A percentile compares a stretch with the other conserved stretches of the same genome.
Conservation (phyloP, 1,140 invertebrate genomes). For the Calosoma granatense region DNA sequence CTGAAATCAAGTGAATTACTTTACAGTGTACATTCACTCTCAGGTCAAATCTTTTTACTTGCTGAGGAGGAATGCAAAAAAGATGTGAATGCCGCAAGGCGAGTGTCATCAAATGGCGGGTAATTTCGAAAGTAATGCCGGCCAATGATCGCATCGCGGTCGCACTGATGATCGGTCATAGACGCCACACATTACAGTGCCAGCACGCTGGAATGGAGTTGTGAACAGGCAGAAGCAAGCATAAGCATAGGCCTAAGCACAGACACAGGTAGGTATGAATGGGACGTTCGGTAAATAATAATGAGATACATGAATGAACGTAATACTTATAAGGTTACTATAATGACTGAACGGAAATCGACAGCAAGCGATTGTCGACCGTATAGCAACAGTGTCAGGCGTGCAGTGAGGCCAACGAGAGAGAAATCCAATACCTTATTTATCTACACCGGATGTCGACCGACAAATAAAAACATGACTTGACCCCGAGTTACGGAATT, state of each 20-base stretch:
- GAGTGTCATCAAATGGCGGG: too few relatives aligned
- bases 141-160: neutral
- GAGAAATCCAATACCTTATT: constrained; percentile 9
- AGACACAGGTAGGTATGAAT: neutral
- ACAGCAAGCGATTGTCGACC: neutral
- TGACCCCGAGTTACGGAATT: constrained; percentile 1
- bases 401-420: neutral
- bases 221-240: neutral
- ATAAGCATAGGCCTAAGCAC: neutral
- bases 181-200: too few relatives aligned
- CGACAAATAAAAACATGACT: constrained; percentile 6
- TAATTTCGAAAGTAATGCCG: neutral
- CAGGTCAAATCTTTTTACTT: too few relatives aligned
- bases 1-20: too few relatives aligned
- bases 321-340: neutral
- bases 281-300: neutral
- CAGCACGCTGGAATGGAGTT: too few relatives aligned
- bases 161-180: neutral
- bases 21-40: too few relatives aligned
- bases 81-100: too few relatives aligned
- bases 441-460: neutral
- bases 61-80: too few relatives aligned
- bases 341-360: neutral
- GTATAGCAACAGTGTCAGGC: neutral
- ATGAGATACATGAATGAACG: neutral